A percentile compares a stretch with the other conserved stretches of the same genome.
phyloP scores from a whole-genome alignment of 2,888 invertebrate species.

The Meteorus colon region DNA sequence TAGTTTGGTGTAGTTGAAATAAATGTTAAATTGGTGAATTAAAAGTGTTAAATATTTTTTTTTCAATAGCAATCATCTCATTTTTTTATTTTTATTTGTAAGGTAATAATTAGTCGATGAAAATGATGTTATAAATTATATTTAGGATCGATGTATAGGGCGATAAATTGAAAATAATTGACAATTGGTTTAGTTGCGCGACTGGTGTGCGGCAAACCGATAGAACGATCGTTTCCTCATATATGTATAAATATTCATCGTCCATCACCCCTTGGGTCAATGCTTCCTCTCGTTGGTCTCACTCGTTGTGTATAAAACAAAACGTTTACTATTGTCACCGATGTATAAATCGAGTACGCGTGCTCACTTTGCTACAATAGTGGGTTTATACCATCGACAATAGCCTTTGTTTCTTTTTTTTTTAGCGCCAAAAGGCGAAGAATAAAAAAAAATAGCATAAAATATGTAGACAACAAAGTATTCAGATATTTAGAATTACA shows the following conservation, averaged over 20 bases:
- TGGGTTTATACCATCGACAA: conserved; percentile 56
- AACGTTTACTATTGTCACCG: conserved; percentile 22
- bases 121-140: no score
- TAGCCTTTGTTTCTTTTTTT: conserved; percentile 64
- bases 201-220: conserved; percentile 30
- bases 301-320: conserved; percentile 49
- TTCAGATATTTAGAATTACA: no score
- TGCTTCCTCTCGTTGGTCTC: conserved; percentile 58
- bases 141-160: neutral
- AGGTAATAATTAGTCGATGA: no score
- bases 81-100: no score
- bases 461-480: neutral
- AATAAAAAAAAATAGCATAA: neutral
- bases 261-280: conserved; percentile 65
- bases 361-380: neutral
- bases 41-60: no score
- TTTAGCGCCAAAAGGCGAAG: neutral
- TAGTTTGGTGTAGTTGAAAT: no score
- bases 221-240: conserved; percentile 63
- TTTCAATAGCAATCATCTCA: no score
- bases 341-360: conserved; percentile 10
- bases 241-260: conserved; percentile 68
- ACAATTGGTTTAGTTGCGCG: conserved; percentile 27
- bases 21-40: no score
- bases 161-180: neutral